Base-by-base conservation (phyloP, 2,797 vertebrate genomes). In the Bradypodion pumilum region DNA sequence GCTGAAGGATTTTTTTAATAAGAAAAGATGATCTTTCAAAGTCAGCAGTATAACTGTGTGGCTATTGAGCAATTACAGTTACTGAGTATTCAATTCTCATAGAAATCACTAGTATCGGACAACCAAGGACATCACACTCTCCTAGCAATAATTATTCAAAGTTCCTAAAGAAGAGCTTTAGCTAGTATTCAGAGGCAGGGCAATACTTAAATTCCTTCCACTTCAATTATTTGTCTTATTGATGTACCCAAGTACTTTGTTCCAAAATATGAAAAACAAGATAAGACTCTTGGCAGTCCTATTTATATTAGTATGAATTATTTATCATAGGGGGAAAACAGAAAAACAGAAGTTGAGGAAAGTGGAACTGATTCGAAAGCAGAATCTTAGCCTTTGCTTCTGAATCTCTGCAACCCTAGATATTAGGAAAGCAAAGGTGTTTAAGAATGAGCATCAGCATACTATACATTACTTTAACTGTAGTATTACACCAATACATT, bases 231-330 rank as follows among this genome's bases (percentile, higher is more conserved):
- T 78, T 86, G 81, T n/a, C 29, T 83, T 74, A 80, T 13, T 87
- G 72, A 70, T 69, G 52, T 63, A 37, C 32, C 13, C 65, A 68
- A 59, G 75, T 78, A 63, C 70, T 83, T 70, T 76, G 40, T 80
- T 42, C 63, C 72, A 62, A 52, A 63, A n/a, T 40, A 74, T 70
- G 56, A 10, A 69, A 40, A 75, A 9, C 52, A 52, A 80, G 70
- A 75, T 75, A 46, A 35, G 62, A 70, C 52, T 52, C 62, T 32
- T 52, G 70, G 63, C 23, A 16, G 32, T 75, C 80, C 65, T 42
- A 27, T 83, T 69, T 83, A 60, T 79, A 79, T 86, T 79, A 27
- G 40, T 46, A 79, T 86, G 66, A 74, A 80, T 80, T 76, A 86
- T 75, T 83, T 74, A 76, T 52, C 49, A 85, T 32, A n/a, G 15